Conservation (phyloP, 1,140 invertebrate species). For the Tetragnatha versicolor region DNA sequence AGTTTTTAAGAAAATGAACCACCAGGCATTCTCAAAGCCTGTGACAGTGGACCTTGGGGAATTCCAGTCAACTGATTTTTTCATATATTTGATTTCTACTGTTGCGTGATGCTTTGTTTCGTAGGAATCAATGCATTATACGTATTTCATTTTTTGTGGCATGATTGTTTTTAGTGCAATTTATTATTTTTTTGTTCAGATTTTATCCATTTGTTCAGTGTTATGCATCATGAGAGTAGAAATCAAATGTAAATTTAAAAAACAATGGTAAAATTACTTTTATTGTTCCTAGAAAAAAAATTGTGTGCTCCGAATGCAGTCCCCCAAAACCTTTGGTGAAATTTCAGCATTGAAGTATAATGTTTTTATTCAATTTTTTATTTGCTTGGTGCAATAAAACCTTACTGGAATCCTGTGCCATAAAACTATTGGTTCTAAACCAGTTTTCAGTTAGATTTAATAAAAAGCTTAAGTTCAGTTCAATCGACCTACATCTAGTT, state of each 20-base stretch:
- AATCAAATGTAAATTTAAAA: not conserved
- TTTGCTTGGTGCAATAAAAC: not conserved
- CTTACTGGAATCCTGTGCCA: not conserved
- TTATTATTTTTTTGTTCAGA: not conserved
- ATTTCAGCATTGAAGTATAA: not conserved
- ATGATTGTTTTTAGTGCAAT: not conserved
- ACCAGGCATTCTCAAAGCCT: not conserved
- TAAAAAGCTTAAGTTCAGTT: no score
- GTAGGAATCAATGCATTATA: conserved; percentile 49
- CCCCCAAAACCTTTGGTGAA: not conserved
- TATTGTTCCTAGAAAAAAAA: no score
- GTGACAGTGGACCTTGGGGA: not conserved
- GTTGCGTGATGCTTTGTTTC: not conserved
- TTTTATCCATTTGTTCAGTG: not conserved
- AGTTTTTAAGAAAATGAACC: conserved; percentile 6
- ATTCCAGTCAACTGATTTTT: conserved; percentile 1
- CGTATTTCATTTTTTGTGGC: conserved; percentile 2
- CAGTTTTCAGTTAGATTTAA: not conserved
- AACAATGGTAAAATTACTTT: not conserved
- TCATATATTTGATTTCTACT: not conserved
- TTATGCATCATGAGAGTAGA: not conserved
- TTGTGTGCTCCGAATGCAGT: not conserved
- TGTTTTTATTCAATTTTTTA: not conserved
- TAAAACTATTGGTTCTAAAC: not conserved
- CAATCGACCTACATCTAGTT: no score